Evolutionary conservation across 2,113 vertebrate genomes (phyloP).

Genomic region (Amblyopsis rosae): DNA sequence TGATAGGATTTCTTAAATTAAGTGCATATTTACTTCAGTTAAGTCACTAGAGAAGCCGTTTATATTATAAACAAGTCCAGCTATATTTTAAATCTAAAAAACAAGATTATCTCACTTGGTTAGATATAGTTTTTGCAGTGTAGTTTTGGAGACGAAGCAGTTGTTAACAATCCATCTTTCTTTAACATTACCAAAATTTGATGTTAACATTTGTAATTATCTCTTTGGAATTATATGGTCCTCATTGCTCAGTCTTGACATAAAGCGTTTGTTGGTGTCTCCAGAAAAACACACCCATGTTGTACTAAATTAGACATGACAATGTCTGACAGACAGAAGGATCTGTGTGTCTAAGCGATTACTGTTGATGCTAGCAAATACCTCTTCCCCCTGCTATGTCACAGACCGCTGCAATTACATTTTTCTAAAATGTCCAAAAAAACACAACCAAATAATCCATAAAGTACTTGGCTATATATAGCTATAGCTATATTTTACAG

Average conservation of each 20-base stretch:
- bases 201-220: background rate
- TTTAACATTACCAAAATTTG: background rate
- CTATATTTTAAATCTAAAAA: too few species aligned
- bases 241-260: slow-evolving; percentile 49
- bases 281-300: slow-evolving; percentile 43
- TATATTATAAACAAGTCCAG: too few species aligned
- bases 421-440: slow-evolving; percentile 40
- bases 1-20: too few species aligned
- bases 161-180: slow-evolving; percentile 18
- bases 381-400: slow-evolving; percentile 50
- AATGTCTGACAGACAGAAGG: slow-evolving; percentile 38
- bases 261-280: slow-evolving; percentile 44
- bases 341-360: slow-evolving; percentile 43
- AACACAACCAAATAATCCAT: slow-evolving; percentile 31
- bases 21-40: too few species aligned
- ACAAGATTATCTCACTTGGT: too few species aligned
- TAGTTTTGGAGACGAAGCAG: slow-evolving; percentile 29
- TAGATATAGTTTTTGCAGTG: too few species aligned
- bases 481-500: too few species aligned
- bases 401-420: slow-evolving; percentile 45
- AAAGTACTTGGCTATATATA: too few species aligned
- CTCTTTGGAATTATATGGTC: slow-evolving; percentile 1
- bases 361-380: slow-evolving; percentile 55
- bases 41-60: too few species aligned
- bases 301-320: slow-evolving; percentile 40